Conservation (phyloP, 2,888 invertebrate species). For the Cryptocheilus praepositus region DNA sequence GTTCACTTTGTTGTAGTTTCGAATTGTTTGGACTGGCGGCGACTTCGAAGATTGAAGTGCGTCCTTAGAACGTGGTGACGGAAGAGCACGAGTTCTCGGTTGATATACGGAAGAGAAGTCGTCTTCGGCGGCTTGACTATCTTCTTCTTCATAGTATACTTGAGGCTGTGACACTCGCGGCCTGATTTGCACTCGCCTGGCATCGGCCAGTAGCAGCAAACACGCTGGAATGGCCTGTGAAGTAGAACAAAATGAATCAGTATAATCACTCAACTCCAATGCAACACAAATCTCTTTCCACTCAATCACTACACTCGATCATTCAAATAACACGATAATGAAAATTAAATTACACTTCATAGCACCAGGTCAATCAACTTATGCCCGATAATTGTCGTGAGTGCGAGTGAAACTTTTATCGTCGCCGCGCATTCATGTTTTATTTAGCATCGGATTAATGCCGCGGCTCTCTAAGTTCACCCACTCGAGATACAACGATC, state of each 20-base stretch:
- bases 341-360: too few species aligned
- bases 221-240: slow-evolving; percentile 67
- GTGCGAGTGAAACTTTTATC: too few species aligned
- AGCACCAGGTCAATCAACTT: too few species aligned
- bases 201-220: slow-evolving; percentile 66
- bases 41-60: slow-evolving; percentile 77
- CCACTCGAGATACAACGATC: background rate
- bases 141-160: slow-evolving; percentile 74
- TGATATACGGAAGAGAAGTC: slow-evolving; percentile 65
- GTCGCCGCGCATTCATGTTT: too few species aligned
- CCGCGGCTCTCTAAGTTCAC: background rate
- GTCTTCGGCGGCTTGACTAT: slow-evolving; percentile 66
- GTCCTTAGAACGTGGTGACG: slow-evolving; percentile 77
- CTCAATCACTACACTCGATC: too few species aligned
- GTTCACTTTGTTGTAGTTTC: slow-evolving; percentile 89
- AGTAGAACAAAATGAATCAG: slow-evolving; percentile 1
- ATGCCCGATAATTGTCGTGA: too few species aligned
- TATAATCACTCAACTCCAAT: too few species aligned
- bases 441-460: too few species aligned
- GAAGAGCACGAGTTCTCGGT: slow-evolving; percentile 70
- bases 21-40: slow-evolving; percentile 88
- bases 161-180: slow-evolving; percentile 73
- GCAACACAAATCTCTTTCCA: too few species aligned
- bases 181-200: slow-evolving; percentile 76
- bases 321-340: too few species aligned